phyloP scores from a whole-genome alignment of 2,797 vertebrate genomes.

The Discoglossus pictus region DNA sequence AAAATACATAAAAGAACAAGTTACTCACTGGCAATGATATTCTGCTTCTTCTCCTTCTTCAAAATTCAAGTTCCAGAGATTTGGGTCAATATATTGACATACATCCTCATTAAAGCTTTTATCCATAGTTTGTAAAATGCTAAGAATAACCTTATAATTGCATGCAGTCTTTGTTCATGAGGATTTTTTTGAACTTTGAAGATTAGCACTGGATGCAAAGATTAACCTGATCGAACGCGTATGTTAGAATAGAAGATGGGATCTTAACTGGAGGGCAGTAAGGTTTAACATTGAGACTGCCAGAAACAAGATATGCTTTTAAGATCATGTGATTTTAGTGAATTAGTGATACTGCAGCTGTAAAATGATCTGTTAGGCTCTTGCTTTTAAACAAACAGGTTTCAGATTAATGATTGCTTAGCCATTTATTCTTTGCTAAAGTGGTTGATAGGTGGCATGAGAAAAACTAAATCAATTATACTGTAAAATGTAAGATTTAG shows the following conservation, averaged over 20 bases:
- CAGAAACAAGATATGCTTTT: constrained; percentile 76
- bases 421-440: constrained; percentile 29
- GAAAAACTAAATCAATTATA: too few species aligned
- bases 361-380: constrained; percentile 55
- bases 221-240: constrained; percentile 59
- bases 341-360: constrained; percentile 61
- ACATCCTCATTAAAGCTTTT: constrained; percentile 66
- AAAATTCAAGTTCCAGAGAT: constrained; percentile 62
- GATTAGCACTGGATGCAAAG: constrained; percentile 46
- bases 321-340: constrained; percentile 67
- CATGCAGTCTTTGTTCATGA: background rate
- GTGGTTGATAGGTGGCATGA: too few species aligned
- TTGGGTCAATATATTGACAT: constrained; percentile 58
- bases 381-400: constrained; percentile 48
- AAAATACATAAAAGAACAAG: background rate
- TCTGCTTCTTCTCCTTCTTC: constrained; percentile 60
- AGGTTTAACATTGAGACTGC: constrained; percentile 73
- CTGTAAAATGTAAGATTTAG: too few species aligned
- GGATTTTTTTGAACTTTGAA: background rate
- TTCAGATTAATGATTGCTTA: constrained; percentile 57
- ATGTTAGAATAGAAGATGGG: constrained; percentile 61
- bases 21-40: constrained; percentile 72
- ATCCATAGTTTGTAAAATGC: constrained; percentile 63
- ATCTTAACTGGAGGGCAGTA: constrained; percentile 74
- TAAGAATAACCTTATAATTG: background rate